Evolutionary conservation across 37 sponge, comb jelly and placozoan species (phyloP), one percentile per base, ranked within the genome.

Genomic region (Halisarca cf. caerulea): DNA sequence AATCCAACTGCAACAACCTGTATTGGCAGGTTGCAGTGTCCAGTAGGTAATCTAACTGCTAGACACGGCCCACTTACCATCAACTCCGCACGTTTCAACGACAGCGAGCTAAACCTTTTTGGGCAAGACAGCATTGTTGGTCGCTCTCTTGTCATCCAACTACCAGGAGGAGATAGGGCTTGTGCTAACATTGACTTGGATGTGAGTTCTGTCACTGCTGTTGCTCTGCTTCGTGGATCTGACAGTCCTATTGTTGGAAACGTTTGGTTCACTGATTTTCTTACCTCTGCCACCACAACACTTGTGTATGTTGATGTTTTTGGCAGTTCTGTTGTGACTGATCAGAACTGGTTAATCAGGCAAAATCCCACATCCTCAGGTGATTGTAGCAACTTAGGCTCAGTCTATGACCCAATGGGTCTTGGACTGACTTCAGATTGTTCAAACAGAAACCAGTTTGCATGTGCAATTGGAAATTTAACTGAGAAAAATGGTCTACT

Each of bases 151-250:
- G 90, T 95, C 11, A 71, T 94, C 25, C 81, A 87, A 21, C 61
- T 58, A 11, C n/a, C 70, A 4, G 42, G 85, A 23, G 72, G 66
- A 9, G 43, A 58, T 15, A 47, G 78, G 57, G 83, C 64, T 9
- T 94, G 94, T 88, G 91, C 91, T 25, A 91, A 88, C 51, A 94
- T 94, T 55, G 91, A 43, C 61, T 85, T 78, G 37, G 89, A 88
- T 0, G 21, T 27, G 24, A 21, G 24, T 41, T 35, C 27, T 20
- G 36, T 36, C 59, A 42, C 9, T 15, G 58, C 51, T 30, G 11
- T 58, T 66, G 45, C 79, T 21, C 91, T 91, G n/a, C 90, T 93
- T 37, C 64, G 93, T 25, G 24, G 41, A 6, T 24, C 24, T 43
- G 23, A 41, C 41, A 41, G 27, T 23, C 23, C 20, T 0, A 30